phyloP scores from a whole-genome alignment of 2,888 invertebrate species.

The Campoletis raptor region DNA sequence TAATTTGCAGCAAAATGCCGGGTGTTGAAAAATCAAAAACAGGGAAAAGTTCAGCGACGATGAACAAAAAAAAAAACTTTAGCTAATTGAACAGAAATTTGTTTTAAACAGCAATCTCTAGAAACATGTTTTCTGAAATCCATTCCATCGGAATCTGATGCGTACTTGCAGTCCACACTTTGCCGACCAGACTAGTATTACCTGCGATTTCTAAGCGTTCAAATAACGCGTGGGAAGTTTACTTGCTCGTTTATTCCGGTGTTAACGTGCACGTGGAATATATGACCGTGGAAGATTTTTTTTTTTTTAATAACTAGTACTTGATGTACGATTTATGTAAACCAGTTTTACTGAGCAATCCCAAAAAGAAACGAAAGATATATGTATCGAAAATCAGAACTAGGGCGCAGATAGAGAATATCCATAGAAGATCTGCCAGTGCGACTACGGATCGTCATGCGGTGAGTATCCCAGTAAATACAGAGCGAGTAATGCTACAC shows the following conservation, averaged over 20 bases:
- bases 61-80: too few species aligned
- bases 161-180: neutral
- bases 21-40: too few species aligned
- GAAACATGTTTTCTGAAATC: neutral
- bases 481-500: neutral
- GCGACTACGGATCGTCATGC: neutral
- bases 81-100: too few species aligned
- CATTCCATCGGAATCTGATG: neutral
- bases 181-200: neutral
- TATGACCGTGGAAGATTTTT: neutral
- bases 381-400: neutral
- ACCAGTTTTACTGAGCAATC: neutral
- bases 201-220: neutral
- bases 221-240: neutral
- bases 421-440: neutral
- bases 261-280: neutral
- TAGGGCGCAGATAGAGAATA: neutral
- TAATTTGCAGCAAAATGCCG: too few species aligned
- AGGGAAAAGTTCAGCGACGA: too few species aligned
- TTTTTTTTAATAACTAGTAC: neutral
- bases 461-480: neutral
- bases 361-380: neutral
- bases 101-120: too few species aligned
- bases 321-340: neutral
- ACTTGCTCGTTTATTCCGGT: neutral